phyloP scores from a whole-genome alignment of 1,140 invertebrate species.

The Apolygus lucorum region DNA sequence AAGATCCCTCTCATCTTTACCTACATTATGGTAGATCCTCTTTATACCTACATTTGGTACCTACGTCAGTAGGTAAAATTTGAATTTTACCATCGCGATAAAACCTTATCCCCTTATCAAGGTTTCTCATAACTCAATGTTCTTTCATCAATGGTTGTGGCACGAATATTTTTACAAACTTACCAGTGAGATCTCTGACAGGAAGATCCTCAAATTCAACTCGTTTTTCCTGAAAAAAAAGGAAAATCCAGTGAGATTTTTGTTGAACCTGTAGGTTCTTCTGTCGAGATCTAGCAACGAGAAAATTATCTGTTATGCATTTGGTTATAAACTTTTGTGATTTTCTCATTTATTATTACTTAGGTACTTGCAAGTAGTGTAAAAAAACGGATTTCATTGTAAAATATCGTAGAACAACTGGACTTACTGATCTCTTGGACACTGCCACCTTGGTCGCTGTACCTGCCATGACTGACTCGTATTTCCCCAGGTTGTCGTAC shows the following conservation, averaged over 20 bases:
- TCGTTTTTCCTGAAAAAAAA: not conserved
- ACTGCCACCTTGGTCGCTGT: slow-evolving; percentile 8
- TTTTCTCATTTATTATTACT: too few species aligned
- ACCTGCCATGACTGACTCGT: slow-evolving; percentile 37
- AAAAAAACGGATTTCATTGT: too few species aligned
- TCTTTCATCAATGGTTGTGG: not conserved
- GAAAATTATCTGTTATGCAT: not conserved
- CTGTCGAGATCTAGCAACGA: too few species aligned
- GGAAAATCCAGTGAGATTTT: too few species aligned
- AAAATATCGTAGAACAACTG: not conserved
- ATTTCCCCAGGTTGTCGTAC: slow-evolving; percentile 54
- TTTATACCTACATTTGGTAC: not conserved
- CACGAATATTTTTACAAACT: not conserved
- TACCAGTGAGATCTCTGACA: not conserved
- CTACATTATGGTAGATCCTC: not conserved
- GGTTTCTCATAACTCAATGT: too few species aligned
- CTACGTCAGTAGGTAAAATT: not conserved
- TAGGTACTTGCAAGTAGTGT: too few species aligned
- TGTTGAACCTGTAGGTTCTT: too few species aligned
- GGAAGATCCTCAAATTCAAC: not conserved
- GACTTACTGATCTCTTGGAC: not conserved
- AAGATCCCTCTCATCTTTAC: not conserved
- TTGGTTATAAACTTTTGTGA: not conserved
- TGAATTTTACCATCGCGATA: not conserved
- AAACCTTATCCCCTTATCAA: not conserved